Evolutionary conservation across 2,888 invertebrate genomes (phyloP).

Genomic region (Celastrina argiolus): DNA sequence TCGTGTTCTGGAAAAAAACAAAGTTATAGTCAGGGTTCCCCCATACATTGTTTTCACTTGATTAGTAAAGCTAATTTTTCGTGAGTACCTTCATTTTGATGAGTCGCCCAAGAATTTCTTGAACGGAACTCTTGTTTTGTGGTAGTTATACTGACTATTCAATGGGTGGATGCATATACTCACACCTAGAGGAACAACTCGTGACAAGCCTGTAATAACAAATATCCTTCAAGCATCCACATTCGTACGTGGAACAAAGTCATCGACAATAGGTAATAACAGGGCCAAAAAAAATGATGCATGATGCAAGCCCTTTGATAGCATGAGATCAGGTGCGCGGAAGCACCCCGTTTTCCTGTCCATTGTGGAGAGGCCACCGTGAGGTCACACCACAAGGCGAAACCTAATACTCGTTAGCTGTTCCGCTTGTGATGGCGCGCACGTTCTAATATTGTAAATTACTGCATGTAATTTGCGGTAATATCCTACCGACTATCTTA

Average conservation of each 20-base stretch:
- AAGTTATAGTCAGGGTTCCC: too few relatives aligned
- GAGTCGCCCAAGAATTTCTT: too few relatives aligned
- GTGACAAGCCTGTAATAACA: too few relatives aligned
- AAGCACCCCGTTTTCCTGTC: conserved; percentile 41
- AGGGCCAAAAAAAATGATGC: not conserved
- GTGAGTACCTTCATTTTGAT: too few relatives aligned
- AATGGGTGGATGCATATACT: too few relatives aligned
- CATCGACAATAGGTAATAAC: not conserved
- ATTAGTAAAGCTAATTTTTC: too few relatives aligned
- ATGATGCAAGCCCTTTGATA: conserved; percentile 3
- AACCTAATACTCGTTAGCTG: conserved; percentile 26
- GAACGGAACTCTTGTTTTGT: too few relatives aligned
- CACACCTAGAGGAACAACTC: too few relatives aligned
- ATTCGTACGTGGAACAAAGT: not conserved
- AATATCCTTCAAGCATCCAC: not conserved
- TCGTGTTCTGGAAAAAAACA: too few relatives aligned
- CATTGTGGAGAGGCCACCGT: conserved; percentile 33
- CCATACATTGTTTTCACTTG: too few relatives aligned
- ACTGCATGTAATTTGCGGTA: conserved; percentile 15
- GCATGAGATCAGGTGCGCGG: conserved; percentile 37
- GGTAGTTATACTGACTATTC: too few relatives aligned
- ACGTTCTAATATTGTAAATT: conserved; percentile 27
- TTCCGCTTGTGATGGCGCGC: conserved; percentile 30
- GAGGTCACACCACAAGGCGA: conserved; percentile 37
- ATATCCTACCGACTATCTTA: not conserved